Evolutionary conservation across 2,113 vertebrate species (phyloP), one percentile per base, ranked within the genome.

Genomic region (Pongo abelii): DNA sequence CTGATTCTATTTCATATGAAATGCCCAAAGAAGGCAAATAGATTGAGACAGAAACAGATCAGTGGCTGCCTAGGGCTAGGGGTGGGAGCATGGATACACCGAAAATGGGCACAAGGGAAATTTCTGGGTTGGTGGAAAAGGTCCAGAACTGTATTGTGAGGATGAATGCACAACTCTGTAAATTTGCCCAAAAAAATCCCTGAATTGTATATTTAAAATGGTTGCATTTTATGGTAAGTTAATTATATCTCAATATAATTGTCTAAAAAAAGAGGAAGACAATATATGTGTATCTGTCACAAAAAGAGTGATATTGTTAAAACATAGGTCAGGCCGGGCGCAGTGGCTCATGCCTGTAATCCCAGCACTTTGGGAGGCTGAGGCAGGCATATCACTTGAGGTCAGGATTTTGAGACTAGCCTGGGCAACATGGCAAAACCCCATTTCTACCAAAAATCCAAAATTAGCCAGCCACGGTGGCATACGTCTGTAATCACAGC

Each of bases 311-410:
- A 16, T 23, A 79, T 13, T 23, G 5, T 6, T 74, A 48, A n/a
- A 4, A 5, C 12, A 27, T 0, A 30, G 38, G 38, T 30, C 32
- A 94, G 61, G 5, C 27, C 12, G 0, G 61, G 61, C 0, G 0
- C 12, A 13, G 61, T 13, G 12, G 27, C 27, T 64, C 61, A 64
- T 13, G 27, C 2, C 22, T 59, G 57, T 59, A 59, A 59, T 59
- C 22, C 57, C 25, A 64, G 59, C 59, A 64, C 59, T 64, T 64
- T 64, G 61, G 13, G 2, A 64, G 27, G 30, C 27, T 5, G 27
- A 64, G 61, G 61, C 30, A 30, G 61, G 11, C 5, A 1, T 27
- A 64, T 30, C 61, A 64, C 12, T 64, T 64, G 27, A 30, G 27
- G 27, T 64, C 27, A 14, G 27, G 27, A 64, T 27, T 30, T 64